Percentiles rank a stretch among this genome's conserved stretches.
phyloP scores from a whole-genome alignment of 2,797 vertebrate species.

The Parotocinclus haroldoi region DNA sequence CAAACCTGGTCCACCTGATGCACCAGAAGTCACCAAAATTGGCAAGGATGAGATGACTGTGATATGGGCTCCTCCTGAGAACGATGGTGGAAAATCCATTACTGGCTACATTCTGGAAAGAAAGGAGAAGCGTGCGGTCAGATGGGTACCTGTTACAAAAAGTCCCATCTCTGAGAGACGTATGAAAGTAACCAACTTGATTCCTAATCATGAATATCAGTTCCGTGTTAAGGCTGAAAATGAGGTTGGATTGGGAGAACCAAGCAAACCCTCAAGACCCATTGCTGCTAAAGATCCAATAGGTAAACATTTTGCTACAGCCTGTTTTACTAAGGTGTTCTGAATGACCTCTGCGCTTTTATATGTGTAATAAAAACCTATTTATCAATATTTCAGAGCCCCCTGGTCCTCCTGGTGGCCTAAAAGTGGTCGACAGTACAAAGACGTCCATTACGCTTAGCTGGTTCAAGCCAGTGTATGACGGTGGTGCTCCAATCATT shows the following conservation, averaged over 20 bases:
- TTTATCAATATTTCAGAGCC: conserved; percentile 75
- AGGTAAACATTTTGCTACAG: conserved; percentile 67
- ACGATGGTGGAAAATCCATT: conserved; percentile 96
- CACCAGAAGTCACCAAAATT: conserved; percentile 93
- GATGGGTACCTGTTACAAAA: conserved; percentile 96
- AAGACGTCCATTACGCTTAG: conserved; percentile 86
- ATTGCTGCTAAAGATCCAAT: conserved; percentile 95
- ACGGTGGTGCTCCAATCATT: conserved; percentile 94
- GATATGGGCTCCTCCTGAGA: conserved; percentile 95
- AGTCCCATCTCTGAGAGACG: conserved; percentile 91
- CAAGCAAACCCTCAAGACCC: conserved; percentile 94
- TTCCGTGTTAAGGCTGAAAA: conserved; percentile 98
- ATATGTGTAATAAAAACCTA: background rate
- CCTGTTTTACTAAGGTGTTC: background rate
- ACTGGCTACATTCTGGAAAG: conserved; percentile 96
- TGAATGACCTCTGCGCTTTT: background rate
- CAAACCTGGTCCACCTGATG: conserved; percentile 89
- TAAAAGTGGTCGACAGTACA: conserved; percentile 94
- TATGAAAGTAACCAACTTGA: conserved; percentile 90
- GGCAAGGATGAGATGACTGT: conserved; percentile 98
- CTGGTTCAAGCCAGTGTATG: conserved; percentile 94
- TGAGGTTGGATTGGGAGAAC: conserved; percentile 93
- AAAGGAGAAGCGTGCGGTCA: conserved; percentile 87
- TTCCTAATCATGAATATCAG: conserved; percentile 95
- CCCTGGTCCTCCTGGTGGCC: conserved; percentile 87